Conservation (phyloP, 2,797 vertebrate genomes). For the Parambassis ranga region DNA sequence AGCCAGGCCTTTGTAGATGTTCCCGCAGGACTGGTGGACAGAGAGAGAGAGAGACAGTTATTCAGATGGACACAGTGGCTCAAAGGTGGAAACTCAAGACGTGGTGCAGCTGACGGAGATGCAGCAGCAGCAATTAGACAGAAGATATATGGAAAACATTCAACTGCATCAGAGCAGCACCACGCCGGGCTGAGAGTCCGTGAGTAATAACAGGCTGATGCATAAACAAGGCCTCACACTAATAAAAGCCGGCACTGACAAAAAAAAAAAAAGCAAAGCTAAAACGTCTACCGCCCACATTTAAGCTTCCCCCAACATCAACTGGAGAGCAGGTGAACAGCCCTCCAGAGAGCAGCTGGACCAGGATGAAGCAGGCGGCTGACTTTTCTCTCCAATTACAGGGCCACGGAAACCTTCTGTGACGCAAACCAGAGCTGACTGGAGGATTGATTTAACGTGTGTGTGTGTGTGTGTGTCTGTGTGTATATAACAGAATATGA, state of each 20-base stretch:
- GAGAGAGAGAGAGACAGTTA: constrained; percentile 1
- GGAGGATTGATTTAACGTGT: constrained; percentile 44
- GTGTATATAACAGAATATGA: constrained; percentile 30
- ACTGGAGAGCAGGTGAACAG: constrained; percentile 31
- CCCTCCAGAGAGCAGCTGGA: constrained; percentile 42
- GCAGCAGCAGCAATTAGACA: constrained; percentile 14
- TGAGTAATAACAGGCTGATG: constrained; percentile 14
- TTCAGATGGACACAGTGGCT: constrained; percentile 4
- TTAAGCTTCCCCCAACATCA: constrained; percentile 16
- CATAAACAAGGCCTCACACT: constrained; percentile 13
- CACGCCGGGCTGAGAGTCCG: constrained; percentile 7
- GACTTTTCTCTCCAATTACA: constrained; percentile 59
- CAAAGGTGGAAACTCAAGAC: background rate
- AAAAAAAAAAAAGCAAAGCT: constrained; percentile 13
- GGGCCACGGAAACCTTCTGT: constrained; percentile 39
- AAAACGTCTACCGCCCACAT: constrained; percentile 23
- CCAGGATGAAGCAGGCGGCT: constrained; percentile 34
- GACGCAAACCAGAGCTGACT: constrained; percentile 56
- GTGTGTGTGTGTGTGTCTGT: constrained; percentile 5
- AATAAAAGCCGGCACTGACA: constrained; percentile 24
- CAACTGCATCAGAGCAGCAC: background rate
- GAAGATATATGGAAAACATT: background rate
- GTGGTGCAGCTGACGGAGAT: background rate
- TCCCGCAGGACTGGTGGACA: constrained; percentile 90
- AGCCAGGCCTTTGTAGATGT: constrained; percentile 97